phyloP scores from a whole-genome alignment of 2,113 vertebrate genomes.

The Peucedramus taeniatus region DNA sequence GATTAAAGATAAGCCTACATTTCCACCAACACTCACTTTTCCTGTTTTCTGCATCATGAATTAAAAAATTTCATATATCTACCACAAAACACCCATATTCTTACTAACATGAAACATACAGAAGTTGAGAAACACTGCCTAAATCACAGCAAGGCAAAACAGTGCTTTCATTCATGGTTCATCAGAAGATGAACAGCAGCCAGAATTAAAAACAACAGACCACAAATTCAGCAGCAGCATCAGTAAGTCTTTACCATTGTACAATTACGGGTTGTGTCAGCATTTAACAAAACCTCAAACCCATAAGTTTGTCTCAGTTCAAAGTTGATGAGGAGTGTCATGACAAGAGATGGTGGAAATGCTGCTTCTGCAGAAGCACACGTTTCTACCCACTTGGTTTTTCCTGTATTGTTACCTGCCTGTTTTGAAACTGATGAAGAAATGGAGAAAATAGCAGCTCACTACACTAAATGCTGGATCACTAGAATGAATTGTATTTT shows the following conservation, averaged over 20 bases:
- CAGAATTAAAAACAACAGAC: background rate
- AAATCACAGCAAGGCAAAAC: background rate
- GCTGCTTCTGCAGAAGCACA: background rate
- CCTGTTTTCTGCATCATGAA: background rate
- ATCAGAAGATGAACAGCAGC: background rate
- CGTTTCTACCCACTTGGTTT: background rate
- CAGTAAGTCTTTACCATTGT: background rate
- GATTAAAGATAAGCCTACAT: background rate
- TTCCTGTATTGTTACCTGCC: background rate
- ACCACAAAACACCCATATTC: background rate
- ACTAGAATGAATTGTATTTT: background rate
- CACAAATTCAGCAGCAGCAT: background rate
- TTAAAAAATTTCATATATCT: background rate
- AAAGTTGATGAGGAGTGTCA: rapidly evolving
- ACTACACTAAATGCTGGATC: background rate
- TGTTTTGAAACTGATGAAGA: background rate
- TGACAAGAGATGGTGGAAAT: background rate
- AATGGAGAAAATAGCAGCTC: background rate
- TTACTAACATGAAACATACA: rapidly evolving
- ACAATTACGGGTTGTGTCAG: background rate
- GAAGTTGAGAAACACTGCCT: background rate
- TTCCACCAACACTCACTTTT: background rate
- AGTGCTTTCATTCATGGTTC: background rate
- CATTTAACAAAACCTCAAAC: background rate
- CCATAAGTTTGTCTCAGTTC: background rate